These are phyloP conservation scores for Ariopsis seemanni DNA, from an alignment of 2,113 vertebrate species.

Conservation along the genomic window DNA sequence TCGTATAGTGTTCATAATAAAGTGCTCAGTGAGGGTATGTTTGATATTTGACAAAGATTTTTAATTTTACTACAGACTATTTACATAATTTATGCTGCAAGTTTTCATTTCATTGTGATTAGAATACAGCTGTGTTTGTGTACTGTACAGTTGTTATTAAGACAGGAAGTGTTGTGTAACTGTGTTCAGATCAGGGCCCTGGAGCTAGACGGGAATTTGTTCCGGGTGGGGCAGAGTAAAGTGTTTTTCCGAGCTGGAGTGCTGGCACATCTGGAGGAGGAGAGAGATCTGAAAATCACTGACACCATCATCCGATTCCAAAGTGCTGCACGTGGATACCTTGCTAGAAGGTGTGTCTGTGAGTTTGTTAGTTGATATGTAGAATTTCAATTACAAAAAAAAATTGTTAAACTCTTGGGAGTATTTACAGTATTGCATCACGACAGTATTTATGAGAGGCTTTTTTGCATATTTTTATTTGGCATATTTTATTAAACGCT, in stretches of 20 bases:
- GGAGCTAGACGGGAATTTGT: constrained; percentile 86
- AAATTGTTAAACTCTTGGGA: background rate
- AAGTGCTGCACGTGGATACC: constrained; percentile 82
- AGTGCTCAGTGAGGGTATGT: background rate
- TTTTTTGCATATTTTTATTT: background rate
- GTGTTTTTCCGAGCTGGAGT: constrained; percentile 92
- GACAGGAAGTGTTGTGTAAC: background rate
- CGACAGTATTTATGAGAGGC: background rate
- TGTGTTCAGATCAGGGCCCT: constrained; percentile 79
- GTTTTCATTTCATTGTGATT: background rate
- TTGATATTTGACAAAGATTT: background rate
- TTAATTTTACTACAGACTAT: background rate
- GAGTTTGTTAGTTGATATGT: background rate
- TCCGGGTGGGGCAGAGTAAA: constrained; percentile 89
- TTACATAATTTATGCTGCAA: background rate
- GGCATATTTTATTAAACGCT: background rate
- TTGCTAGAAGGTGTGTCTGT: constrained; percentile 79
- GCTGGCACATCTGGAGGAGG: constrained; percentile 87
- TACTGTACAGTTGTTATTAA: background rate
- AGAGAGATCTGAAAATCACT: constrained; percentile 89
- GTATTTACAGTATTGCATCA: background rate
- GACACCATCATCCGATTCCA: constrained; percentile 92
- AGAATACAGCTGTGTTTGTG: background rate
- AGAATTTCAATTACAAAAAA: background rate
- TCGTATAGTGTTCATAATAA: no score